Evolutionary conservation across 2,113 vertebrate species (phyloP).

Genomic region (Lampris incognitus): DNA sequence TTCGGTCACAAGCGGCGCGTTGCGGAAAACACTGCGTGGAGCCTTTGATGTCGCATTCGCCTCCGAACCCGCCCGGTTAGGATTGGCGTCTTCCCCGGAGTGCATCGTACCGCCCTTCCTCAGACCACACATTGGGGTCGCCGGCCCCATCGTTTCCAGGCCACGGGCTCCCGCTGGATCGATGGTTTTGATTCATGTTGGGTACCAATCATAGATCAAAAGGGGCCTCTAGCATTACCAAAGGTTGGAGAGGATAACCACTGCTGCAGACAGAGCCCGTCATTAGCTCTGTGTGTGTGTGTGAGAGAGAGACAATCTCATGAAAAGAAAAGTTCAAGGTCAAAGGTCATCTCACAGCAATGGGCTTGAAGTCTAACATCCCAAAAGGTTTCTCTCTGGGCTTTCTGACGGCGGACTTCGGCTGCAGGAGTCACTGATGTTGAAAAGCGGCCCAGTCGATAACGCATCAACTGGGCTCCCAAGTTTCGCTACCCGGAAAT

Average conservation of each 20-base stretch:
- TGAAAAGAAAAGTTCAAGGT: slow-evolving; percentile 31
- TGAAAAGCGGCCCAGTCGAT: too few species aligned
- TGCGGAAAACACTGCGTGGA: slow-evolving; percentile 7
- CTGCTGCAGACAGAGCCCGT: not conserved
- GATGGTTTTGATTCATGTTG: slow-evolving; percentile 76
- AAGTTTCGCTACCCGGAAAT: too few species aligned
- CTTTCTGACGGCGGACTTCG: too few species aligned
- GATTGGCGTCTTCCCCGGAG: slow-evolving; percentile 22
- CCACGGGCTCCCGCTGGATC: slow-evolving; percentile 52
- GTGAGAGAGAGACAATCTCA: not conserved
- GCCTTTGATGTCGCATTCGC: slow-evolving; percentile 51
- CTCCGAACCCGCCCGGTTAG: slow-evolving; percentile 31
- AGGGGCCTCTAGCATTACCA: slow-evolving; percentile 67
- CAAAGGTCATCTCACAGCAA: slow-evolving; percentile 13
- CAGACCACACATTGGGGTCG: slow-evolving; percentile 29
- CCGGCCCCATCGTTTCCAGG: slow-evolving; percentile 56
- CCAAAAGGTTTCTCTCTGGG: too few species aligned
- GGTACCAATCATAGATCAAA: slow-evolving; percentile 75
- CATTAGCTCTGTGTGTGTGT: not conserved
- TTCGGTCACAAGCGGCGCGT: not conserved
- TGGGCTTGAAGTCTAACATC: too few species aligned
- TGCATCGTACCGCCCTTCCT: not conserved
- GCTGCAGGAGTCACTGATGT: too few species aligned
- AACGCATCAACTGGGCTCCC: too few species aligned
- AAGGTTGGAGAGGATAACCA: slow-evolving; percentile 58